Evolutionary conservation across 2,113 vertebrate species (phyloP).

Genomic region (Taxidea taxus): DNA sequence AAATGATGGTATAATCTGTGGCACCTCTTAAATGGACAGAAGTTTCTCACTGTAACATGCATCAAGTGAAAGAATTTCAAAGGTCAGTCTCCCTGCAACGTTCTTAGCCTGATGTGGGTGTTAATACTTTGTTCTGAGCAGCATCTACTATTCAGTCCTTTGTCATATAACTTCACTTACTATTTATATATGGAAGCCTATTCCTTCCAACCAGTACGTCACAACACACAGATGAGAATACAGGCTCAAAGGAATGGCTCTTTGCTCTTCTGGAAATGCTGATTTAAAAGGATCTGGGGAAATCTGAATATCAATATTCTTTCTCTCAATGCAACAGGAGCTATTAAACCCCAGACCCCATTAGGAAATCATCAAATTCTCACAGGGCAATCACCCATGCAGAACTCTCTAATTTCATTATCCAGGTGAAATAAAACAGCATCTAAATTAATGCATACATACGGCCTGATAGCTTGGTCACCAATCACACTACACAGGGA

Average conservation of each 20-base stretch:
- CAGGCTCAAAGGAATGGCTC: background rate
- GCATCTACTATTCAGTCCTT: conserved; percentile 61
- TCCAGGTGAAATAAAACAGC: conserved; percentile 66
- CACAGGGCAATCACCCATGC: background rate
- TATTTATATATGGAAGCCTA: background rate
- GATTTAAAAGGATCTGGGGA: conserved; percentile 54
- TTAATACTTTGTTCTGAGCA: conserved; percentile 36
- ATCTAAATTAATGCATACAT: background rate
- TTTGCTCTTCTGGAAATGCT: conserved; percentile 57
- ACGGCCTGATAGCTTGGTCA: conserved; percentile 66
- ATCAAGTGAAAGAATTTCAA: conserved; percentile 34
- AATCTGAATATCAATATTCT: conserved; percentile 47
- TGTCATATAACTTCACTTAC: conserved; percentile 52
- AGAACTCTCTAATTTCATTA: conserved; percentile 56
- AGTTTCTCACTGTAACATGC: conserved; percentile 3
- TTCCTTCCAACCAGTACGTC: background rate
- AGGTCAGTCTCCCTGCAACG: conserved; percentile 40
- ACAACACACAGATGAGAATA: background rate
- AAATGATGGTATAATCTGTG: conserved; percentile 14
- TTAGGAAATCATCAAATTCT: conserved; percentile 73
- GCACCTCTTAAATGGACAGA: background rate
- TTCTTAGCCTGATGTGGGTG: background rate
- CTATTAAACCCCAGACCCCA: conserved; percentile 53
- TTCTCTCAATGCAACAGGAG: conserved; percentile 68
- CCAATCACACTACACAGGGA: background rate